phyloP scores from a whole-genome alignment of 2,797 vertebrate species.

The Phyllotis vaccarum region DNA sequence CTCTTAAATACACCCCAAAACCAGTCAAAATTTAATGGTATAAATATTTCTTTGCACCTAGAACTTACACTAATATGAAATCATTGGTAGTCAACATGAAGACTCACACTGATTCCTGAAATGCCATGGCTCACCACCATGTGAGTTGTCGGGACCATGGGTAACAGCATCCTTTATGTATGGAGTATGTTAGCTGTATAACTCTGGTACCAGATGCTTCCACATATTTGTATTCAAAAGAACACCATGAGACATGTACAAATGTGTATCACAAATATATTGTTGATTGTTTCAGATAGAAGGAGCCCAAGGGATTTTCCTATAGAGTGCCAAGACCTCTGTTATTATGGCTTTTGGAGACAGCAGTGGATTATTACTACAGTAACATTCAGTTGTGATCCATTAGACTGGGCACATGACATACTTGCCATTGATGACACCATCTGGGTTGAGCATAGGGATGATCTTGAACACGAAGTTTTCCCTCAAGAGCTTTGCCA shows the following conservation, averaged over 20 bases:
- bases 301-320: not conserved
- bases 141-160: not conserved
- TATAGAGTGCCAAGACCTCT: not conserved
- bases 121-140: not conserved
- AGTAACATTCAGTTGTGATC: fast-evolving
- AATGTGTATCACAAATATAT: fast-evolving
- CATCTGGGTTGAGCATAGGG: conserved; percentile 97
- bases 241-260: not conserved
- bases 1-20: not conserved
- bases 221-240: not conserved
- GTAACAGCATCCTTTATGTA: not conserved
- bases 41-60: not conserved
- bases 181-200: not conserved
- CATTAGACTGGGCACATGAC: conserved; percentile 57
- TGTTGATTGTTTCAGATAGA: not conserved
- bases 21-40: not conserved
- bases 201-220: not conserved
- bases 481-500: conserved; percentile 92
- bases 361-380: not conserved
- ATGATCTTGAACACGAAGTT: conserved; percentile 96
- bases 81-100: not conserved
- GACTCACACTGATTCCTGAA: not conserved
- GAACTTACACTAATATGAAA: not conserved
- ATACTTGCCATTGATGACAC: conserved; percentile 97
- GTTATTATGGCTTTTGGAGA: not conserved